phyloP scores from a whole-genome alignment of 1,140 invertebrate species.

The Drosophila ambigua region DNA sequence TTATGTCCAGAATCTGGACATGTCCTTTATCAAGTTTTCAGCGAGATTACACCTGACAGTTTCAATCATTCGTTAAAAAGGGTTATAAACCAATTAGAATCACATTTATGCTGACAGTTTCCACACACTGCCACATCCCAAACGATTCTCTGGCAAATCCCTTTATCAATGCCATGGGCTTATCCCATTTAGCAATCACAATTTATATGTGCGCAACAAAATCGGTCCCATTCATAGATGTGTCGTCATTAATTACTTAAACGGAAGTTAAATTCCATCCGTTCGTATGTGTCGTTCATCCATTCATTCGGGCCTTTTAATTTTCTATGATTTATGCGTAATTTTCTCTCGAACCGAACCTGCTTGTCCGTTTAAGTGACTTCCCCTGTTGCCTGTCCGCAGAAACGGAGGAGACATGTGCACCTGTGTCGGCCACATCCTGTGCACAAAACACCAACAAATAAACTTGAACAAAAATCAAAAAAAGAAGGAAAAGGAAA shows the following conservation, averaged over 20 bases:
- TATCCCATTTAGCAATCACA: conserved; percentile 49
- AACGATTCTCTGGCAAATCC: conserved; percentile 36
- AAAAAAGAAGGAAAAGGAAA: conserved; percentile 18
- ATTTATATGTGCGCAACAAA: conserved; percentile 39
- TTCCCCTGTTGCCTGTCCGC: conserved; percentile 28
- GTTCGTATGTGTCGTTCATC: conserved; percentile 23
- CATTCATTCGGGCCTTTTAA: conserved; percentile 55
- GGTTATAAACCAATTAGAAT: conserved; percentile 51
- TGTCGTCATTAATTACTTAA: conserved; percentile 56
- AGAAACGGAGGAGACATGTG: conserved; percentile 56
- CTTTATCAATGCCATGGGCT: conserved; percentile 43
- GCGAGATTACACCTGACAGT: background rate
- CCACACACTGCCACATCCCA: conserved; percentile 28
- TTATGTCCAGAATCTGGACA: background rate
- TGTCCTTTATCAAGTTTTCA: background rate
- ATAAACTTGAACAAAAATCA: conserved; percentile 12
- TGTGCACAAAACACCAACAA: conserved; percentile 53
- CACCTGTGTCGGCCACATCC: conserved; percentile 69
- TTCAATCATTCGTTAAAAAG: conserved; percentile 13
- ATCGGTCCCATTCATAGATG: conserved; percentile 35
- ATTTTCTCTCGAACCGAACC: conserved; percentile 36
- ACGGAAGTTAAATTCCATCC: conserved; percentile 57
- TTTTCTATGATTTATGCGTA: conserved; percentile 80
- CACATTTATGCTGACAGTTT: conserved; percentile 41
- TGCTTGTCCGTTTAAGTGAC: conserved; percentile 51